phyloP scores from a whole-genome alignment of 2,113 vertebrate species.

The Megalops atlanticus region DNA sequence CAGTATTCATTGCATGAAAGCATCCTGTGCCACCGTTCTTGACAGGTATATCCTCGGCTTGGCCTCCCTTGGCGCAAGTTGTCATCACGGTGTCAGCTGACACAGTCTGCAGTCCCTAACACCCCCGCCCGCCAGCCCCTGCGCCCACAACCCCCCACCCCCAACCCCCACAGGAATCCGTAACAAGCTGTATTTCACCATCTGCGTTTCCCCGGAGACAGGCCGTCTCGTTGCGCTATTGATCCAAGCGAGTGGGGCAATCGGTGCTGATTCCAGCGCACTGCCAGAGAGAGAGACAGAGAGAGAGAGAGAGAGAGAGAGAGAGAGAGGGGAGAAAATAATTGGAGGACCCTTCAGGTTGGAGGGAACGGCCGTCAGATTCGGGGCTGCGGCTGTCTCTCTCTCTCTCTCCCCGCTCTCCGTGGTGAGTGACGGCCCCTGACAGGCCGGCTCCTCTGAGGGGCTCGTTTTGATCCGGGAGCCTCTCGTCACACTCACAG shows the following conservation, averaged over 20 bases:
- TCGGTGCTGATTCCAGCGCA: background rate
- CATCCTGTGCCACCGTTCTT: background rate
- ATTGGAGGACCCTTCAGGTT: conserved; percentile 18
- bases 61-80: background rate
- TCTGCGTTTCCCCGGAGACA: conserved; percentile 19
- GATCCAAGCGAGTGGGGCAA: background rate
- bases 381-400: background rate
- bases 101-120: background rate
- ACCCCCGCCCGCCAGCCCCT: background rate
- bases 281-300: background rate
- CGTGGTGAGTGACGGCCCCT: conserved; percentile 60
- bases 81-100: conserved; percentile 17
- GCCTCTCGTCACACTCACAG: background rate
- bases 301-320: background rate
- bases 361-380: background rate
- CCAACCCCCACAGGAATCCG: background rate
- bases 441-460: conserved; percentile 56
- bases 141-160: background rate
- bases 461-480: conserved; percentile 49
- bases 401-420: background rate
- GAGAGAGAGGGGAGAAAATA: background rate
- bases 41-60: background rate
- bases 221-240: conserved; percentile 9
- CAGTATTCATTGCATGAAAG: background rate
- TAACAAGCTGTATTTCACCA: conserved; percentile 16